phyloP scores from a whole-genome alignment of 2,113 vertebrate species.

The Sminthopsis crassicaudata region DNA sequence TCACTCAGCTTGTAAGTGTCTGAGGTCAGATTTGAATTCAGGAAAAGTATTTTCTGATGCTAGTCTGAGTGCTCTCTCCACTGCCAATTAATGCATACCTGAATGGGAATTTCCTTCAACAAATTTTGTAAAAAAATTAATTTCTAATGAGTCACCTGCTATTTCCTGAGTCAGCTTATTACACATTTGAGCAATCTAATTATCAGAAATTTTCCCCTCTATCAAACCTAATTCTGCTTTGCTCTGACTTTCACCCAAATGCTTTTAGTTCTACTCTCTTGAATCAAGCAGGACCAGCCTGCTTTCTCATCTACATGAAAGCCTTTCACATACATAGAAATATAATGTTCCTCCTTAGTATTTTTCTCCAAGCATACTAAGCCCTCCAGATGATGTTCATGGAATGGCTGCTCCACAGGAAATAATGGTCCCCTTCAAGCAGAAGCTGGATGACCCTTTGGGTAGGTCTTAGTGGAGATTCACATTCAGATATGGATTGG shows the following conservation, averaged over 20 bases:
- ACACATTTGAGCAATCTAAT: neutral
- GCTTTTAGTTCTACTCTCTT: neutral
- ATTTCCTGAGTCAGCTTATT: neutral
- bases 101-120: neutral
- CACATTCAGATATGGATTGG: neutral
- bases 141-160: neutral
- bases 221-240: neutral
- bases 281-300: neutral
- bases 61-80: too few relatives aligned
- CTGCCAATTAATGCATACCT: neutral
- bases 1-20: too few relatives aligned
- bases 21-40: too few relatives aligned
- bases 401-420: neutral
- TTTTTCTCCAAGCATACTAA: neutral
- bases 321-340: neutral
- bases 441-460: neutral
- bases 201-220: neutral
- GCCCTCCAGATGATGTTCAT: neutral
- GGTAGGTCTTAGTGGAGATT: neutral
- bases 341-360: neutral
- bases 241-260: neutral
- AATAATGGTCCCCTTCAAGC: neutral
- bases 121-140: neutral
- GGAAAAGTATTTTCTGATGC: too few relatives aligned
- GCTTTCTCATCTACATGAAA: neutral